These are phyloP conservation scores for Hemicrepidius hirtus DNA, from an alignment of 2,888 invertebrate genomes.

Conservation along the genomic window DNA sequence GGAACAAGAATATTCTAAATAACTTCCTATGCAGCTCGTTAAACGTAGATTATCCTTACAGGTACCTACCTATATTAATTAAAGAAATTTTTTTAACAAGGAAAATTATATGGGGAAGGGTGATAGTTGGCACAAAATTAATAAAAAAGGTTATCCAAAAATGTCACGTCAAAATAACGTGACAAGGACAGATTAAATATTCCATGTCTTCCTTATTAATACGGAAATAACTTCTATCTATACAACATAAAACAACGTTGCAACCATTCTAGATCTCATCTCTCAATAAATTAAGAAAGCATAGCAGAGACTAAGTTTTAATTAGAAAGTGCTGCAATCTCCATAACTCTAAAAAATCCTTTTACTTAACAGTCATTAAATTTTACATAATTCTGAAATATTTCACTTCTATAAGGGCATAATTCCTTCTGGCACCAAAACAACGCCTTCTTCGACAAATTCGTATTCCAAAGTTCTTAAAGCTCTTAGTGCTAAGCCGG, in stretches of 20 bases:
- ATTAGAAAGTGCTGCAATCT: slow-evolving; percentile 24
- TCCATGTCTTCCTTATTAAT: slow-evolving; percentile 14
- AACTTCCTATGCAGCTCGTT: too few species aligned
- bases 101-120: too few species aligned
- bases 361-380: slow-evolving; percentile 17
- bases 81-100: too few species aligned
- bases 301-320: slow-evolving; percentile 9
- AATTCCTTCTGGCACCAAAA: slow-evolving; percentile 15
- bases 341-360: slow-evolving; percentile 6
- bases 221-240: slow-evolving; percentile 6
- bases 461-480: slow-evolving; percentile 19
- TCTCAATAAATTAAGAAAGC: slow-evolving; percentile 14
- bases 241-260: not conserved
- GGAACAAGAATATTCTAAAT: too few species aligned
- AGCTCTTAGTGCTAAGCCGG: slow-evolving; percentile 13
- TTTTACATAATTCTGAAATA: slow-evolving; percentile 28
- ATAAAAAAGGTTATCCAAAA: too few species aligned
- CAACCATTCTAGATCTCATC: slow-evolving; percentile 2
- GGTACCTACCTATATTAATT: too few species aligned
- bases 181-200: too few species aligned
- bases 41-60: too few species aligned
- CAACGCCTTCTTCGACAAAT: slow-evolving; percentile 23
- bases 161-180: too few species aligned
- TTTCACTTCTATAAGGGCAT: slow-evolving; percentile 11
- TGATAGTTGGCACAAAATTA: too few species aligned